Conservation (phyloP, 2,113 vertebrate genomes). For the Ramphastos sulfuratus region DNA sequence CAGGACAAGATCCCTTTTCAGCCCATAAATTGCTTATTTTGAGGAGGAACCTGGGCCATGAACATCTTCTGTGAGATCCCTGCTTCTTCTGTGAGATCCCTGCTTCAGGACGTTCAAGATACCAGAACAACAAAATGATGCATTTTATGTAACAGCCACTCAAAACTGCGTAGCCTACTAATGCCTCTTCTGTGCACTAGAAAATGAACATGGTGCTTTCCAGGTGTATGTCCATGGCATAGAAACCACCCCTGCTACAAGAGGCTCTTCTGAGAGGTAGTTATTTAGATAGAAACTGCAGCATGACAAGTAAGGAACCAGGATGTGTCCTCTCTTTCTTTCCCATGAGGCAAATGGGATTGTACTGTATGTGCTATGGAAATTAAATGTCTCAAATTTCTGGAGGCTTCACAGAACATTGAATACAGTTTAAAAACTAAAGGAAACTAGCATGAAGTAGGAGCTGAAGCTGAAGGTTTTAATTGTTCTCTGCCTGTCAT, state of each 20-base stretch:
- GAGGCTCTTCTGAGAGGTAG: neutral
- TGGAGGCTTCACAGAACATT: neutral
- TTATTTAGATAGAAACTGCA: neutral
- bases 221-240: neutral
- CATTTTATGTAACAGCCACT: neutral
- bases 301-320: neutral
- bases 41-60: neutral
- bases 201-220: rapidly evolving
- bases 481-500: neutral
- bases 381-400: neutral
- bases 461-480: neutral
- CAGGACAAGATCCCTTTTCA: neutral
- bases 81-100: neutral
- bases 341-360: neutral
- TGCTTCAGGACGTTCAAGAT: neutral
- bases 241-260: neutral
- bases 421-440: neutral
- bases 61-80: neutral
- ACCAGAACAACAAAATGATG: neutral
- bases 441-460: neutral
- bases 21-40: neutral
- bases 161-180: neutral
- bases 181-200: rapidly evolving
- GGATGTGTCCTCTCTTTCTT: neutral
- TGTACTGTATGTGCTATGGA: neutral